Base-by-base conservation (phyloP, 2,113 vertebrate species). In the Chinchilla lanigera region DNA sequence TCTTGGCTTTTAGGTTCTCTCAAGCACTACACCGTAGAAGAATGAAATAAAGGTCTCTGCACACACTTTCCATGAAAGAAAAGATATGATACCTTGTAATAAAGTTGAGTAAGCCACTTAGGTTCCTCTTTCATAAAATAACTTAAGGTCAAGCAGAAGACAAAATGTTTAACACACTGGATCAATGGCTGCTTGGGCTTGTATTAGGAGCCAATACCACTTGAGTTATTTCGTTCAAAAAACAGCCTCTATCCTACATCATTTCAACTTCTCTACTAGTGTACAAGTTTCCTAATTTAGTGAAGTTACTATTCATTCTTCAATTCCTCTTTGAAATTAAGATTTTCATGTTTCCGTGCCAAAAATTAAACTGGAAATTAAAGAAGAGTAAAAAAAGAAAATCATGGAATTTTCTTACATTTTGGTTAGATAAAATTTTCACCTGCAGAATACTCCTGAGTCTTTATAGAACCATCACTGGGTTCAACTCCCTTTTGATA, bases 1-100 rank as follows among this genome's bases (percentile, higher is more conserved):
- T 97, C 97, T 95, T 81, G 95, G 94, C 63, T 97, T 77, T 95
- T 84, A 91, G 41, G 87, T 7, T 44, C 93, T 61, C 41, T 71
- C 77, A 97, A 96, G 75, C 11, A 8, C 85, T 92, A 63, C 67
- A n/a, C 6, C 22, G 87, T 44, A 16, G 71, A 61, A 0, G 0
- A 47, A 83, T 47, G 67, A 85, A 73, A 0, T 19, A 71, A 84
- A 80, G 0, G 28, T 63, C 71, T 97, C 96, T 85, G 7, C 7
- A 12, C 3, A 93, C 10, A 56, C 38, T 94, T 35, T 2, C 4
- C 41, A 1, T 58, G 7, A 24, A 81, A 84, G 60, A 89, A 24
- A 78, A 91, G 22, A 63, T 7, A 44, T 35, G 5, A 1, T 33
- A 86, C 19, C 20, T 85, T 19, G 84, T 38, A 97, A 92, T 61